Conservation (phyloP, 2,888 invertebrate species). For the Aleiodes alternator region DNA sequence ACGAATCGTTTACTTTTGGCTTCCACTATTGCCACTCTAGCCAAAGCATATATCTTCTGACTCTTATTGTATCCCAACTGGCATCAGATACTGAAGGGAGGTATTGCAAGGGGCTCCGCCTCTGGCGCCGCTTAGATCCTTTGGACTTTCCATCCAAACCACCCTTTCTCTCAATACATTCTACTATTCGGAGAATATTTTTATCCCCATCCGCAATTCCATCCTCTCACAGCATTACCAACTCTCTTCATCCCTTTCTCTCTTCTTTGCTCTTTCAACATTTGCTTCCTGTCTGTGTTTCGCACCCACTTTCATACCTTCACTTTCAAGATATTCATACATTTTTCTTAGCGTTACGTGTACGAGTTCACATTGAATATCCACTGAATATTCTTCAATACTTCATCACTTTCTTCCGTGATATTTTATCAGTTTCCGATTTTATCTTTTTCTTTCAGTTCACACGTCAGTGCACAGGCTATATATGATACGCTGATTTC, state of each 20-base stretch:
- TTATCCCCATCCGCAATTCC: slow-evolving; percentile 28
- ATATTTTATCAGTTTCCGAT: neutral
- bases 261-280: slow-evolving; percentile 34
- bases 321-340: slow-evolving; percentile 60
- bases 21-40: slow-evolving; percentile 51
- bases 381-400: slow-evolving; percentile 7
- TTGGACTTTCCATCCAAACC: slow-evolving; percentile 55
- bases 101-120: slow-evolving; percentile 58
- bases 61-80: slow-evolving; percentile 59
- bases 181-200: slow-evolving; percentile 32
- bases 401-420: slow-evolving; percentile 11
- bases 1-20: slow-evolving; percentile 47
- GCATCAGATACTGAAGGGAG: slow-evolving; percentile 18
- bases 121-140: slow-evolving; percentile 68
- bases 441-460: no score
- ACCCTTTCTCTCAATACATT: slow-evolving; percentile 39
- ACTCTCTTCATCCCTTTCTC: slow-evolving; percentile 44
- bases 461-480: no score
- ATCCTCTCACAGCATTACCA: slow-evolving; percentile 49
- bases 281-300: slow-evolving; percentile 24
- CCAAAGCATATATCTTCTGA: slow-evolving; percentile 56
- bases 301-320: slow-evolving; percentile 12
- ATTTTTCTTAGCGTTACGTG: slow-evolving; percentile 52
- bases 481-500: no score
- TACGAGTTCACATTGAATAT: slow-evolving; percentile 29